Evolutionary conservation across 23 tunicate genomes (phyloP), one percentile per base, ranked within the genome.

Genomic region (Styela plicata): DNA sequence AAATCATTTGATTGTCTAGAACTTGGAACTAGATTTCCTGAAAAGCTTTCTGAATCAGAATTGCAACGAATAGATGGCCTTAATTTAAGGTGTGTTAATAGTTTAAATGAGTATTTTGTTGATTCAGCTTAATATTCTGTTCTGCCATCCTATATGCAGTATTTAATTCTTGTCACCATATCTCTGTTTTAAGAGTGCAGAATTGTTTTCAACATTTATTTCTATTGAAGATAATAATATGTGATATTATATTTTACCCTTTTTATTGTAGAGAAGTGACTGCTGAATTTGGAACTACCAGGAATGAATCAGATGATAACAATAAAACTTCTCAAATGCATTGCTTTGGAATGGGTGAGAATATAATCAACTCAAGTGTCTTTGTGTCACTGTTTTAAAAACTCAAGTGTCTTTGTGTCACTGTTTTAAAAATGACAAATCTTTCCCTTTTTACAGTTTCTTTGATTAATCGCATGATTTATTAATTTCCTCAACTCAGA

Each of bases 271-370:
- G 83, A 2, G 34, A 62, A 2, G 17, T 79, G 31, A 7, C 62
- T 24, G 29, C 31, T 3, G 74, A 64, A 2, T 10, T 63, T 5
- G 44, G 44, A 36, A 18, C 25, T 21, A 76, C 65, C 0, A 44
- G 18, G 37, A 13, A 0, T 18, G 36, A 69, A 21, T 53, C 81
- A 0, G 81, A 76, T 53, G 20, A 27, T 44, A 68, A 68, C 21
- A 76, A 44, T 44, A 0, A 36, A 21, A 30, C 21, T 7, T 21
- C 21, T 1, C 81, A 76, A 76, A 53, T 19, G 13, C 21, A 37
- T 57, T 76, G 81, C 24, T 76, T 76, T 44, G 81, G 81, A 0
- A 0, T 76, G 64, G 78, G 84, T 80, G 36, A 80, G 74, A 28
- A 19, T 25, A n/a, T 24, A 61, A 19, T 61, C 21, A 74, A 36